Base-by-base conservation (phyloP, 1,140 invertebrate genomes). In the Drosophila jambulina region DNA sequence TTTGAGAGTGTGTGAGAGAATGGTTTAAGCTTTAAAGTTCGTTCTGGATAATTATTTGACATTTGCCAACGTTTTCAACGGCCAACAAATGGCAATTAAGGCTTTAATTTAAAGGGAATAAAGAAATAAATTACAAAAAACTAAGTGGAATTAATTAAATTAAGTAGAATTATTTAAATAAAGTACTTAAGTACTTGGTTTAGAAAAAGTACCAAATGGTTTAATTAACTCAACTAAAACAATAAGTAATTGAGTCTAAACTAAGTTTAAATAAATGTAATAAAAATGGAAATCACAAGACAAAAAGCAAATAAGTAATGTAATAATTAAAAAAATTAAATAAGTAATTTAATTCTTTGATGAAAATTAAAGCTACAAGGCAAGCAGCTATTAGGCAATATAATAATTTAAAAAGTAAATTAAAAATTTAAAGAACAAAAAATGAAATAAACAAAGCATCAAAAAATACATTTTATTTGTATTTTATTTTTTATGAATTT, bases 21-120 rank as follows among this genome's bases (percentile, higher is more conserved):
- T 38, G 43, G 45, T 38, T 72, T 59, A 72, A 72, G 53, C 65
- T 48, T 87, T 87, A 87, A 86, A 82, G 54, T 81, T 64, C 51
- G 45, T 46, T 48, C 69, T 23, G 72, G 62, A 86, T 86, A 81
- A 75, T 84, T 74, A 85, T 86, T 67, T 56, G 43, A 42, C 43
- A 36, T 42, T 72, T 49, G 64, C 23, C 32, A 46, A 63, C 12
- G 63, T 60, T 67, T 60, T 60, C 21, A 38, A 36, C 17, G 53
- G 38, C 49, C 46, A 48, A 46, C 13, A 70, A 77, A 13, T 38
- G 49, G 45, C 46, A 74, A 60, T 72, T 78, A 65, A 72, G 46
- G 75, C 48, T 60, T 79, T 78, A 71, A 78, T 46, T 40, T 23
- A 10, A 42, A 27, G 12, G 15, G 27, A 60, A 61, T 27, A 17